phyloP scores from a whole-genome alignment of 2,888 invertebrate genomes.

The Athripsodes cinereus region DNA sequence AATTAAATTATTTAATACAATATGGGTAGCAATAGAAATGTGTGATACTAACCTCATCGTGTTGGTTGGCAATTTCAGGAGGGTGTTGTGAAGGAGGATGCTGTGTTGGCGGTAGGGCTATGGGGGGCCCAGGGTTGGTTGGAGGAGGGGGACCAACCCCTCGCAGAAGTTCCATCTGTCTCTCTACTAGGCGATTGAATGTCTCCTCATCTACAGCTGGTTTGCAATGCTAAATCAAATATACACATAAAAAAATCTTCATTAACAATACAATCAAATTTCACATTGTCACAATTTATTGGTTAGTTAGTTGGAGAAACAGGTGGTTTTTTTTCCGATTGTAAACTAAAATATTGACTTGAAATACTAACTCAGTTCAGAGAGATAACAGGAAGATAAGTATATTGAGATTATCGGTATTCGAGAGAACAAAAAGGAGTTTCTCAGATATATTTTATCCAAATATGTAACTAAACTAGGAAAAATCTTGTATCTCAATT shows the following conservation, averaged over 20 bases:
- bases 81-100: constrained; percentile 31
- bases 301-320: background rate
- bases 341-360: too few relatives aligned
- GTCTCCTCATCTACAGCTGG: constrained; percentile 91
- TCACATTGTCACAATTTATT: background rate
- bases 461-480: too few relatives aligned
- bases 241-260: too few relatives aligned
- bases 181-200: constrained; percentile 85
- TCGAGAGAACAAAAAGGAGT: too few relatives aligned
- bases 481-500: too few relatives aligned
- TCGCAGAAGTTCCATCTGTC: constrained; percentile 71
- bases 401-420: too few relatives aligned
- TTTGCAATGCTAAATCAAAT: constrained; percentile 83
- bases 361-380: too few relatives aligned
- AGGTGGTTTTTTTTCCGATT: too few relatives aligned
- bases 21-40: background rate
- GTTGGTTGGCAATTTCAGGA: constrained; percentile 10
- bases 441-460: too few relatives aligned
- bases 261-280: too few relatives aligned
- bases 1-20: background rate
- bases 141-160: constrained; percentile 47
- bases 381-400: too few relatives aligned
- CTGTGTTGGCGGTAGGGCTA: constrained; percentile 28
- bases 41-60: constrained; percentile 14
- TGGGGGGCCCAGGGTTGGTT: constrained; percentile 30